Evolutionary conservation across 2,113 vertebrate genomes (phyloP).

Genomic region (Rattus rattus): DNA sequence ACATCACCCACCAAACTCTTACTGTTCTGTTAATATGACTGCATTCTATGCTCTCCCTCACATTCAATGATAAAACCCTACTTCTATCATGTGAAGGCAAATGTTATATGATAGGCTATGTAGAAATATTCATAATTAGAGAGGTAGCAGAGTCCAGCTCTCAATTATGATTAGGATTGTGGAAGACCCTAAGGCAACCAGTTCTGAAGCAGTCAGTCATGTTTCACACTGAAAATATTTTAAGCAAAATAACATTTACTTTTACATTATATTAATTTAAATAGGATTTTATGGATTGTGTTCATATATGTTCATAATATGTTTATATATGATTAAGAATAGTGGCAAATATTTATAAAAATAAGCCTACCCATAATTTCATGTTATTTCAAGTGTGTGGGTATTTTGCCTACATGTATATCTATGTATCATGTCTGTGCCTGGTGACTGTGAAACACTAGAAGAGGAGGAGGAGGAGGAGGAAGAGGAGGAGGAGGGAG

Average conservation of each 20-base stretch:
- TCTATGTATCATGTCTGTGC: background rate
- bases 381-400: background rate
- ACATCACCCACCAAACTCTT: background rate
- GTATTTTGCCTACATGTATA: background rate
- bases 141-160: background rate
- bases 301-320: background rate
- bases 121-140: background rate
- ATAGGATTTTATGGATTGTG: background rate
- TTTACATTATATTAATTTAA: conserved; percentile 14
- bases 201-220: background rate
- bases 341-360: background rate
- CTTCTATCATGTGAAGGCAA: background rate
- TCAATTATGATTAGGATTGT: background rate
- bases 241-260: background rate
- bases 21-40: background rate
- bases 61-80: background rate
- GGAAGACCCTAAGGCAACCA: background rate
- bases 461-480: background rate
- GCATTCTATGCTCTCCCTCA: background rate
- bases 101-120: background rate
- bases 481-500: too few relatives aligned
- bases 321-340: conserved; percentile 19
- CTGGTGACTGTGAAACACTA: background rate
- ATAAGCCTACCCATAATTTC: background rate
- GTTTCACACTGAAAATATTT: conserved; percentile 17